Base-by-base conservation (phyloP, 2,113 vertebrate species). In the Pygoscelis adeliae region DNA sequence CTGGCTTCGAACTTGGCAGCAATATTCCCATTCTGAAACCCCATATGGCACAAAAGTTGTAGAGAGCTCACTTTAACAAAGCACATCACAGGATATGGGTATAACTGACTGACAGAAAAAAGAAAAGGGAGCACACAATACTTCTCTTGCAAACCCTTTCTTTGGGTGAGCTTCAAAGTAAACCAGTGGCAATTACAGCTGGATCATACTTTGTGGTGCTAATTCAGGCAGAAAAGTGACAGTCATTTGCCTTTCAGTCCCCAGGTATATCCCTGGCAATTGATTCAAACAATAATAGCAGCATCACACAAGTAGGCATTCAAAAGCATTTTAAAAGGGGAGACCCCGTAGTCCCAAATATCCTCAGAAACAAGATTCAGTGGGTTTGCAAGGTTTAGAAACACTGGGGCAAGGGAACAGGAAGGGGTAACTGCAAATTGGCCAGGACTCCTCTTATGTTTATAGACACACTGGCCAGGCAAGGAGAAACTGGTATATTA, bases 401-500 rank as follows among this genome's bases (percentile, higher is more conserved):
- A 93, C 67, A 90, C 12, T 4, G 30, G 14, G 38, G 42, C 32
- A 91, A 94, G 15, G 56, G 52, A 94, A 89, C 2, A 2, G 67
- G 34, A 85, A 91, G 42, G 34, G 13, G 61, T 29, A 94, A 63
- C 42, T 91, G 61, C 50, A 95, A 85, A 85, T 15, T 1, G 5
- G 62, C 92, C 26, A 84, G 40, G 49, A 85, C 30, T 93, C 67
- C 50, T 94, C 71, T 87, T 76, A 66, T 2, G 11, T 74, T 84
- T 87, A 62, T 3, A 90, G 36, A 90, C 59, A 94, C 47, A 81
- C 22, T 78, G 62, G 50, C 59, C 70, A 94, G 74, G 80, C 65
- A 94, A 89, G 89, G 74, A 93, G 89, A 96, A 95, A 95, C 87
- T 89, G 96, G 93, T 89, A 87, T 87, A 70, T 89, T 83, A 91